Evolutionary conservation across 2,888 invertebrate genomes (phyloP).

Genomic region (Synanthedon tipuliformis): DNA sequence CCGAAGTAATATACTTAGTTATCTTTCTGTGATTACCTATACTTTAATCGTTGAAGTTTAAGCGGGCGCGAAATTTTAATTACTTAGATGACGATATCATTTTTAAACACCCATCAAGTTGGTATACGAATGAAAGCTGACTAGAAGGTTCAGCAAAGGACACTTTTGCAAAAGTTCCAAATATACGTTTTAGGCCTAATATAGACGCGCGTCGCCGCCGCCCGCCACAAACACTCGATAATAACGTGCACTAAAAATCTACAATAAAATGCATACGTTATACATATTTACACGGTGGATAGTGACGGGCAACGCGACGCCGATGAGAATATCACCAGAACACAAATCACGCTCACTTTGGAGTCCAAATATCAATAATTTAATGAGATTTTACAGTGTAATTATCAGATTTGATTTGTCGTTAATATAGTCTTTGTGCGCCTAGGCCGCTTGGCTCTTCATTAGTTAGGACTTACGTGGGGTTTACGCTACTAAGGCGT

Average conservation of each 20-base stretch:
- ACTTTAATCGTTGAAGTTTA: conserved; percentile 8
- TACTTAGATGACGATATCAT: not conserved
- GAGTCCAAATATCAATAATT: conserved; percentile 52
- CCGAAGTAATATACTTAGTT: conserved; percentile 31
- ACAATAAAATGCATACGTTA: conserved; percentile 45
- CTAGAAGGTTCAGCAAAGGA: conserved; percentile 42
- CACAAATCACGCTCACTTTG: conserved; percentile 58
- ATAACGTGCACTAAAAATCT: conserved; percentile 40
- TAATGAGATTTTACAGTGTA: conserved; percentile 32
- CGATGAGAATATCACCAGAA: conserved; percentile 47
- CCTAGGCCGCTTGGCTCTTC: not conserved
- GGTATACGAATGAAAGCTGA: conserved; percentile 35
- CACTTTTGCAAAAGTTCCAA: conserved; percentile 49
- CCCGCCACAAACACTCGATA: conserved; percentile 21
- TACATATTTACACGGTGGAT: conserved; percentile 37
- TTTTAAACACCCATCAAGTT: conserved; percentile 3
- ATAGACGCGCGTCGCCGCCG: conserved; percentile 27
- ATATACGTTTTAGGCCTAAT: conserved; percentile 50
- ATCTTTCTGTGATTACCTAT: conserved; percentile 36
- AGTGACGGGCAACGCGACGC: conserved; percentile 22
- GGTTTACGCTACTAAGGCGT: conserved; percentile 21
- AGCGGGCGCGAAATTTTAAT: not conserved
- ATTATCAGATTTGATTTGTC: conserved; percentile 1
- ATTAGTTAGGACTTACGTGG: conserved; percentile 11
- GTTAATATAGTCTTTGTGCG: not conserved